Evolutionary conservation across 2,888 invertebrate genomes (phyloP).

Genomic region (Lagria hirta): DNA sequence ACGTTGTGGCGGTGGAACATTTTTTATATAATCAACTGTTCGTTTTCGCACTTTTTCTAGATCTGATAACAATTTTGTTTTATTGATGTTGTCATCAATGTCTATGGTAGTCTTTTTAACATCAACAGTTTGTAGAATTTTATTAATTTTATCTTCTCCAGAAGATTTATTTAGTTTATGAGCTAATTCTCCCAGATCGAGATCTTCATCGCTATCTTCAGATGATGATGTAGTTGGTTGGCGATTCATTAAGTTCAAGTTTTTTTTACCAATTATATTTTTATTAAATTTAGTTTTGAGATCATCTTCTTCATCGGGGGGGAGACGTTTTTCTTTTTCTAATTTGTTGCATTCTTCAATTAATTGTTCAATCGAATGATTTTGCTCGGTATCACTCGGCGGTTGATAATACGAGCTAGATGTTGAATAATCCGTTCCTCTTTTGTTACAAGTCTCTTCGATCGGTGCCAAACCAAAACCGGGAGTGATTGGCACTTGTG

Average conservation of each 20-base stretch:
- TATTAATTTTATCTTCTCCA: conserved; percentile 6
- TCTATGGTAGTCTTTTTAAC: conserved; percentile 17
- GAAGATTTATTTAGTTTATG: conserved; percentile 32
- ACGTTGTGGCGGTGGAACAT: background rate
- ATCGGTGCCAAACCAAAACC: conserved; percentile 44
- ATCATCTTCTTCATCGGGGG: conserved; percentile 5
- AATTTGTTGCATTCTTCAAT: conserved; percentile 43
- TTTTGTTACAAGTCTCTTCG: conserved; percentile 29
- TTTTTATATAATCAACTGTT: conserved; percentile 38
- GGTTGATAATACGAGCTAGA: conserved; percentile 53
- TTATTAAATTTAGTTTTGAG: conserved; percentile 37
- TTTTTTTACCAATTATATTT: conserved; percentile 45
- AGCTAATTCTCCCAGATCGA: conserved; percentile 9
- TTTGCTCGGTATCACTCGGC: conserved; percentile 50
- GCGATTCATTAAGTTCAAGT: conserved; percentile 42
- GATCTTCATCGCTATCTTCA: conserved; percentile 8
- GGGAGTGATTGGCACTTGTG: conserved; percentile 49
- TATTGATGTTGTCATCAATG: conserved; percentile 5
- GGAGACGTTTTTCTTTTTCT: conserved; percentile 15
- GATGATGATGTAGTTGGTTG: conserved; percentile 16
- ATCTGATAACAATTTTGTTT: conserved; percentile 34
- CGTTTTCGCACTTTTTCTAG: conserved; percentile 43
- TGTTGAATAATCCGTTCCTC: conserved; percentile 52
- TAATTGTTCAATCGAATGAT: conserved; percentile 38
- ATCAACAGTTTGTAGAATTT: conserved; percentile 16